Conservation (phyloP, 1,140 invertebrate genomes). For the Homarus americanus region DNA sequence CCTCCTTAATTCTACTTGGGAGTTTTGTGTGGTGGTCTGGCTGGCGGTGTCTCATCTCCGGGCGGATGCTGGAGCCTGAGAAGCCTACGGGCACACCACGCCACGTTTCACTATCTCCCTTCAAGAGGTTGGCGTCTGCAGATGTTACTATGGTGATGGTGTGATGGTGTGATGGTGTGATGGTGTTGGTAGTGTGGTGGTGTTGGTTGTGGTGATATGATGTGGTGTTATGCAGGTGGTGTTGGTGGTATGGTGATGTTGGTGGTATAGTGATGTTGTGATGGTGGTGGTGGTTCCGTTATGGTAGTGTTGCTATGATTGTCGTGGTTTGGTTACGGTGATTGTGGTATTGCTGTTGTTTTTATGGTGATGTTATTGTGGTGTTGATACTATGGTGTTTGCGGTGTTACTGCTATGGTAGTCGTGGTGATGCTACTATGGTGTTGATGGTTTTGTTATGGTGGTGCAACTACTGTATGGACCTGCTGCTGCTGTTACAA, state of each 20-base stretch:
- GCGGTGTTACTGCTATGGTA: neutral
- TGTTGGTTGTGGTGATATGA: too few relatives aligned
- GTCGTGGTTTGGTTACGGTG: neutral
- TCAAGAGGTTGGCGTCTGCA: neutral
- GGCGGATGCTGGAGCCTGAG: conserved; percentile 51
- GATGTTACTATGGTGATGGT: neutral
- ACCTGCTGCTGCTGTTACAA: too few relatives aligned
- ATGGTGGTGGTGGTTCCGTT: neutral
- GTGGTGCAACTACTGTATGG: too few relatives aligned
- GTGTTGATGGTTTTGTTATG: neutral
- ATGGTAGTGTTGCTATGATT: neutral
- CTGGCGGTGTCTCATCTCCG: conserved; percentile 54
- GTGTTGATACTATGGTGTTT: neutral
- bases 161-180: neutral
- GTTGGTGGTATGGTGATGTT: neutral
- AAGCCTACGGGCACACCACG: conserved; percentile 19
- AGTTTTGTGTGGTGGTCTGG: conserved; percentile 14
- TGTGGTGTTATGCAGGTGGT: neutral
- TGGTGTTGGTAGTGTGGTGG: neutral
- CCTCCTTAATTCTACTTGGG: conserved; percentile 3
- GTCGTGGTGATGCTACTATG: neutral
- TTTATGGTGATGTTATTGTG: neutral
- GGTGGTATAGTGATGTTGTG: neutral
- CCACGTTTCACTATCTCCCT: conserved; percentile 7
- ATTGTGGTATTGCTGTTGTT: neutral